phyloP scores from a whole-genome alignment of 1,140 invertebrate species.

The Drosophila bocqueti region DNA sequence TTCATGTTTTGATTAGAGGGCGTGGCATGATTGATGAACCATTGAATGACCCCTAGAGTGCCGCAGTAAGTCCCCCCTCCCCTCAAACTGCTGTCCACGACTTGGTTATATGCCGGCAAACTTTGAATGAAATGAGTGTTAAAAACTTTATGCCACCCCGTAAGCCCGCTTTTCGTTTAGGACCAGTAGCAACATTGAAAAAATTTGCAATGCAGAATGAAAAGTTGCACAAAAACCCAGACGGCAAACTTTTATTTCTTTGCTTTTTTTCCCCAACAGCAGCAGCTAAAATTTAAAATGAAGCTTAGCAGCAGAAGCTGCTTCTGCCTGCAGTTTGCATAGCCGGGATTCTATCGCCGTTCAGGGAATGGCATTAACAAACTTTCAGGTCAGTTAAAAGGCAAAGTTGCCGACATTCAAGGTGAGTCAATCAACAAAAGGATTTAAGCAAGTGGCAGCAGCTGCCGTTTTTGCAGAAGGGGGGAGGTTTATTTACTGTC shows the following conservation, averaged over 20 bases:
- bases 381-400: conserved; percentile 40
- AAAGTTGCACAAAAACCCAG: conserved; percentile 43
- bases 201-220: conserved; percentile 44
- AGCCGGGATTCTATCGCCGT: conserved; percentile 32
- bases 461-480: neutral
- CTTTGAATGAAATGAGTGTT: conserved; percentile 53
- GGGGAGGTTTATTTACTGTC: conserved; percentile 22
- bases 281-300: conserved; percentile 44
- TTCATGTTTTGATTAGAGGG: conserved; percentile 46
- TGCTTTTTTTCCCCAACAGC: neutral
- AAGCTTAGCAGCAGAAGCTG: conserved; percentile 40
- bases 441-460: conserved; percentile 21
- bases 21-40: conserved; percentile 53
- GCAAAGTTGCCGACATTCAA: conserved; percentile 42
- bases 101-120: conserved; percentile 28
- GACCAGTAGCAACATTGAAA: conserved; percentile 30
- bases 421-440: conserved; percentile 49
- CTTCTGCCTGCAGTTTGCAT: conserved; percentile 28
- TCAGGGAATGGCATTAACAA: conserved; percentile 44
- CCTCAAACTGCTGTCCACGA: conserved; percentile 14
- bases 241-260: conserved; percentile 31
- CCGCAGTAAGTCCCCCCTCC: conserved; percentile 4
- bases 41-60: conserved; percentile 34
- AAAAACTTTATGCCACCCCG: conserved; percentile 32
- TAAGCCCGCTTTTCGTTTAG: conserved; percentile 13